Conservation (phyloP, 1,140 invertebrate species). For the Saccostrea echinata region DNA sequence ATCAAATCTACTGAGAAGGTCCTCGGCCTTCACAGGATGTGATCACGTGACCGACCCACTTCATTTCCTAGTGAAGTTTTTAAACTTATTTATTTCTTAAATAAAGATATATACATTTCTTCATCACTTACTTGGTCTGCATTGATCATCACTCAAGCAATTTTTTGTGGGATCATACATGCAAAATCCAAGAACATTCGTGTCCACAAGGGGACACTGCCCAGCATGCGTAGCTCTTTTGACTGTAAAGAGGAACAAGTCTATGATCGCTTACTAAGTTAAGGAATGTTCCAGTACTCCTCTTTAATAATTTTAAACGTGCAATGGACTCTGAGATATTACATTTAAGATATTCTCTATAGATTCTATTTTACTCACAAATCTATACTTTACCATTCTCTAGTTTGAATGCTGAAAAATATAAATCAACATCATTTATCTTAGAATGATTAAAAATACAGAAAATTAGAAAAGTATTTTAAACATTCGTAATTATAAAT, state of each 20-base stretch:
- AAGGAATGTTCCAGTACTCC: not conserved
- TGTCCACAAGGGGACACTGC: not conserved
- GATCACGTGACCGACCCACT: not conserved
- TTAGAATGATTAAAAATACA: not conserved
- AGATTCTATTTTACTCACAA: not conserved
- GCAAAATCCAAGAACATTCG: not conserved
- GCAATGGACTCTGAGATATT: not conserved
- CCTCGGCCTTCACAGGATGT: too few relatives aligned
- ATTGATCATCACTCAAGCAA: not conserved
- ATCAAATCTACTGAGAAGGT: too few relatives aligned
- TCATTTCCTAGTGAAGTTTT: too few relatives aligned
- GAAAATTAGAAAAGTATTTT: not conserved
- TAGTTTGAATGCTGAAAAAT: constrained; percentile 7
- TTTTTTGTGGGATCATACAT: not conserved
- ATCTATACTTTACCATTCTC: not conserved
- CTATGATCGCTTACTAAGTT: too few relatives aligned
- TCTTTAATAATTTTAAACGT: not conserved
- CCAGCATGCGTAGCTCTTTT: not conserved
- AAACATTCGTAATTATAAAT: too few relatives aligned
- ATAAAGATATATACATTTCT: not conserved
- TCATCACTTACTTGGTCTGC: not conserved
- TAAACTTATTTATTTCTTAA: too few relatives aligned
- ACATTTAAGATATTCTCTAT: not conserved
- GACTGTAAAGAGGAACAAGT: not conserved
- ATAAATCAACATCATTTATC: not conserved